phyloP scores from a whole-genome alignment of 1,140 invertebrate genomes.

The Hypsibius dujardini region DNA sequence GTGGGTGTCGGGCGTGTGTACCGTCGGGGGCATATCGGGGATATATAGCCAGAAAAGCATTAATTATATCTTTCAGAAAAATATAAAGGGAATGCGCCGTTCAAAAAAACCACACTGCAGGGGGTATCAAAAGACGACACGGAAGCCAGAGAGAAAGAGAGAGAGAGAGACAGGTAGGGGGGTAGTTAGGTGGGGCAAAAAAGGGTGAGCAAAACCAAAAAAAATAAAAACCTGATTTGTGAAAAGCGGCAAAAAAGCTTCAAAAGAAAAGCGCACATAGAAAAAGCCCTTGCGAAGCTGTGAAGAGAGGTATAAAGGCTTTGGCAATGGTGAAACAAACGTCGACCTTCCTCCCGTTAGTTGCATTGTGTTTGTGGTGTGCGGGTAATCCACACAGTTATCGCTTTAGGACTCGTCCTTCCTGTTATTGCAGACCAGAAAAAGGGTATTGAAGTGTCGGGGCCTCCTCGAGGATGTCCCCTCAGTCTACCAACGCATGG shows the following conservation, averaged over 20 bases:
- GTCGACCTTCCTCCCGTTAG: no score
- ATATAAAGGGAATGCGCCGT: conserved; percentile 6
- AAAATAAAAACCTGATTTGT: background rate
- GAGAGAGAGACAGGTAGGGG: background rate
- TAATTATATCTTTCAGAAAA: no score
- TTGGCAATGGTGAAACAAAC: background rate
- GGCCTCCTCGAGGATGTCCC: conserved; percentile 2
- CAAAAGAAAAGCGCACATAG: background rate
- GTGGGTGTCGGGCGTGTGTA: no score
- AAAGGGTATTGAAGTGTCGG: background rate
- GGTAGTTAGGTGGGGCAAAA: background rate
- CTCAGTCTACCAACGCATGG: conserved; percentile 31
- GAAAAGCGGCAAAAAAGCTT: background rate
- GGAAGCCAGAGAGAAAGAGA: background rate
- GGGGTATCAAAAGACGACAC: background rate
- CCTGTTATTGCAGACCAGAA: no score
- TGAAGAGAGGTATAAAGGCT: conserved; percentile 10
- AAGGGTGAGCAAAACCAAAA: background rate
- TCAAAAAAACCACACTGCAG: background rate
- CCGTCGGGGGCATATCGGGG: no score
- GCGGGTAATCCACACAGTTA: no score
- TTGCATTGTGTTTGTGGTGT: no score
- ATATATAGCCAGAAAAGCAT: no score
- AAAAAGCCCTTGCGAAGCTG: background rate
- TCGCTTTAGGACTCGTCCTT: no score